Conservation (phyloP, 2,797 vertebrate species). For the Lacerta agilis region DNA sequence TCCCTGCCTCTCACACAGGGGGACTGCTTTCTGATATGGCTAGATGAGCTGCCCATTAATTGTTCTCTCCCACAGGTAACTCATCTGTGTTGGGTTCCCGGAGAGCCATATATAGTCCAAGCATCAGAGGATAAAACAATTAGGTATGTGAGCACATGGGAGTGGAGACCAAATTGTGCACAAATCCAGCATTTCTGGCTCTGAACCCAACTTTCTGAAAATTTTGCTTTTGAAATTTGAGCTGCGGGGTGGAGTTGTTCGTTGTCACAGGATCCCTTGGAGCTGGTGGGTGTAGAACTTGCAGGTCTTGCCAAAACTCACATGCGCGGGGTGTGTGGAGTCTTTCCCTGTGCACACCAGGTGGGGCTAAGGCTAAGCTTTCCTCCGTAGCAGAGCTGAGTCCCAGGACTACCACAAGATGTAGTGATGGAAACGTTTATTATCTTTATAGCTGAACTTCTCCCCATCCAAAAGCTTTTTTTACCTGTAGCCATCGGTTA, state of each 20-base stretch:
- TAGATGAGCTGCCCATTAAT: neutral
- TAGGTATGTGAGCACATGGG: conserved; percentile 78
- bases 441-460: too few relatives aligned
- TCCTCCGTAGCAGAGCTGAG: too few relatives aligned
- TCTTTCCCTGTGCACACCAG: too few relatives aligned
- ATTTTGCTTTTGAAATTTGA: neutral
- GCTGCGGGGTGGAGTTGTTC: neutral
- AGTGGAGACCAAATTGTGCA: neutral
- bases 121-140: conserved; percentile 94
- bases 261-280: too few relatives aligned
- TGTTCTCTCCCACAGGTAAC: conserved; percentile 85
- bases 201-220: neutral
- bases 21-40: neutral
- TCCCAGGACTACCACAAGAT: too few relatives aligned
- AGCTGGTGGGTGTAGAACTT: neutral
- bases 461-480: too few relatives aligned
- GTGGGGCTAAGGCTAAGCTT: too few relatives aligned
- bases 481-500: too few relatives aligned
- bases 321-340: rapidly evolving
- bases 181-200: neutral
- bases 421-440: too few relatives aligned
- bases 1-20: too few relatives aligned
- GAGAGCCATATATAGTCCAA: conserved; percentile 83
- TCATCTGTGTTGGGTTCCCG: conserved; percentile 95
- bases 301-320: too few relatives aligned